Conservation (phyloP, 2,113 vertebrate genomes). For the Perca fluviatilis region DNA sequence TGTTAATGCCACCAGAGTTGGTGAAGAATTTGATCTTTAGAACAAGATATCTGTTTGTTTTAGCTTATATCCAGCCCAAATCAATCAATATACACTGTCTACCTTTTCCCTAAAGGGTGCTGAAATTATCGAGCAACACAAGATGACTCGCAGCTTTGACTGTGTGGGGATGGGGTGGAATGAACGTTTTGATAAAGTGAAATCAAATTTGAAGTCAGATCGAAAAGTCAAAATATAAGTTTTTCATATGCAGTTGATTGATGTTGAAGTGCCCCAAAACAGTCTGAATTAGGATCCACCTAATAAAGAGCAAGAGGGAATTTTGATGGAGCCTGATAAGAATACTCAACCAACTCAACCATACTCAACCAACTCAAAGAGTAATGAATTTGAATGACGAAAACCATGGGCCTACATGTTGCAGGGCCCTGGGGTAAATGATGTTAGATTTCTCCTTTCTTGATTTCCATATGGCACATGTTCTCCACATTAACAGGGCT, state of each 20-base stretch:
- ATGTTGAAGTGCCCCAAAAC: not conserved
- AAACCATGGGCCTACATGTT: constrained; percentile 15
- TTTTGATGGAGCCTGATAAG: constrained; percentile 2
- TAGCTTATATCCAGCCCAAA: constrained; percentile 55
- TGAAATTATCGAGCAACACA: constrained; percentile 59
- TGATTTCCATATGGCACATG: not conserved
- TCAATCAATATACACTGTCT: constrained; percentile 73
- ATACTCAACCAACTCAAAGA: constrained; percentile 1
- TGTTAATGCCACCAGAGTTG: constrained; percentile 72
- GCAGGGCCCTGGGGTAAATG: not conserved
- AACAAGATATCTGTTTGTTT: constrained; percentile 77
- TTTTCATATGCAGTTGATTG: constrained; percentile 17
- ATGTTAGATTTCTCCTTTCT: not conserved
- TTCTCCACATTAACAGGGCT: constrained; percentile 1
- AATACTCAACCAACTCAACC: too few species aligned
- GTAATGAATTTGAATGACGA: constrained; percentile 2
- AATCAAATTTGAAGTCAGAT: constrained; percentile 38
- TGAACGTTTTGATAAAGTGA: constrained; percentile 29
- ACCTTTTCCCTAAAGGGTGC: constrained; percentile 53
- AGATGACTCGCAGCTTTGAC: constrained; percentile 46
- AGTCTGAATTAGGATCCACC: not conserved
- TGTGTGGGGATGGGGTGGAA: constrained; percentile 16
- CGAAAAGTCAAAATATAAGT: constrained; percentile 23
- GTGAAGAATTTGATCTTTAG: constrained; percentile 67
- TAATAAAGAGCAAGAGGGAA: not conserved